Evolutionary conservation across 1,140 invertebrate genomes (phyloP), one percentile per base, ranked within the genome.

Genomic region (Dendrolimus punctatus): DNA sequence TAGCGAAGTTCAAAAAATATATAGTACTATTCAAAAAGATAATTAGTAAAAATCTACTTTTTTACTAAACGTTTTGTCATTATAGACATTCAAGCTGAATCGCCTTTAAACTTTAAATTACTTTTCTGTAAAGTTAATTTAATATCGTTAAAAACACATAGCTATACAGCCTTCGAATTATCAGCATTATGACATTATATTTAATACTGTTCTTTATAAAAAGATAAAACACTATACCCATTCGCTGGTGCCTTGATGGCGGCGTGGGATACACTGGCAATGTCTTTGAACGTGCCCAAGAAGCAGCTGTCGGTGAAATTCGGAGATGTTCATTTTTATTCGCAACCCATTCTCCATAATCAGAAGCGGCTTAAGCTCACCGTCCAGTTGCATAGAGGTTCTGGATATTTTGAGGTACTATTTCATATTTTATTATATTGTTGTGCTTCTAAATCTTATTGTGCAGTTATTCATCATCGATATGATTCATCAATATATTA

Each of bases 341-440:
- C 57, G 4, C 64, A 71, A 39, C 68, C 68, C 0, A 46, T 58
- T 8, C 43, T 71, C 7, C 60, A 59, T 9, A 56, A 71, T 4
- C 49, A 52, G 39, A 40, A 57, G 7, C 49, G 45, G 7, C 36
- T 71, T 5, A 44, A 37, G 5, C 41, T 71, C 1, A 59, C 10
- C 6, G 60, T 67, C 4, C 10, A 42, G 0, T 8, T 67, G 10
- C 60, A 65, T 40, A 56, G 60, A 46, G 68, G 60, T 5, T 61
- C 60, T 42, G 68, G 68, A 45, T 23, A 47, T 8, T 71, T 71
- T 54, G 68, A 71, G 58, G 68, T 64, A 56, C 23, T 23, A 23
- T 23, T 23, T 23, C 23, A 23, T 23, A 23, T 23, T 10, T 7
- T 9, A 10, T n/a, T 49, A n/a, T 38, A 9, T n/a, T 2, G 2